Evolutionary conservation across 2,888 invertebrate species (phyloP).

Genomic region (Sepiola atlantica): DNA sequence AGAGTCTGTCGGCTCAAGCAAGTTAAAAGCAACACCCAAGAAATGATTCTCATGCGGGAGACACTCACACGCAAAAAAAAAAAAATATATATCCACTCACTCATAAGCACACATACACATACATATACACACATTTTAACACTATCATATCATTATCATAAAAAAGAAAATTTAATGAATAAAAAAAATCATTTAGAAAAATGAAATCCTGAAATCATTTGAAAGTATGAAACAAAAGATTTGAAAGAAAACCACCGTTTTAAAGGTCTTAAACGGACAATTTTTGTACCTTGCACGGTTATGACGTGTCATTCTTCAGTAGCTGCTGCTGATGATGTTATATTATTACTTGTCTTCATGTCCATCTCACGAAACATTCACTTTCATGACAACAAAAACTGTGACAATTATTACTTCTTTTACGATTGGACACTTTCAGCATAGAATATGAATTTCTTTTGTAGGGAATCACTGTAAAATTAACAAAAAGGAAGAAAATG

Average conservation of each 20-base stretch:
- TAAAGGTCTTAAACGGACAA: slow-evolving; percentile 32
- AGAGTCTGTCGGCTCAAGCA: slow-evolving; percentile 24
- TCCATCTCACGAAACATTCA: background rate
- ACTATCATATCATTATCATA: slow-evolving; percentile 22
- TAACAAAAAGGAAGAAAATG: background rate
- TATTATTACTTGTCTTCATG: slow-evolving; percentile 16
- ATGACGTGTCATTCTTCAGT: background rate
- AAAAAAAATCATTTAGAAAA: background rate
- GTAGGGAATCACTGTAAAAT: background rate
- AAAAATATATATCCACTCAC: background rate
- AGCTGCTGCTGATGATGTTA: background rate
- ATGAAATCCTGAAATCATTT: background rate
- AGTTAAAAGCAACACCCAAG: slow-evolving; percentile 5
- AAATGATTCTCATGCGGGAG: slow-evolving; percentile 15
- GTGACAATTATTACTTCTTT: background rate
- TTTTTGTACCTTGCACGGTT: background rate
- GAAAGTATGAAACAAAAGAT: background rate
- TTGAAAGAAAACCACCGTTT: background rate
- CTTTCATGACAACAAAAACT: background rate
- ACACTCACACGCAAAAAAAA: background rate
- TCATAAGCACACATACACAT: background rate
- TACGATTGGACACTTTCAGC: background rate
- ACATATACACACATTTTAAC: background rate
- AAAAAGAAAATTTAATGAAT: background rate
- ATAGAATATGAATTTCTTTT: background rate